phyloP scores from a whole-genome alignment of 2,888 invertebrate species.

The Ischnura elegans region DNA sequence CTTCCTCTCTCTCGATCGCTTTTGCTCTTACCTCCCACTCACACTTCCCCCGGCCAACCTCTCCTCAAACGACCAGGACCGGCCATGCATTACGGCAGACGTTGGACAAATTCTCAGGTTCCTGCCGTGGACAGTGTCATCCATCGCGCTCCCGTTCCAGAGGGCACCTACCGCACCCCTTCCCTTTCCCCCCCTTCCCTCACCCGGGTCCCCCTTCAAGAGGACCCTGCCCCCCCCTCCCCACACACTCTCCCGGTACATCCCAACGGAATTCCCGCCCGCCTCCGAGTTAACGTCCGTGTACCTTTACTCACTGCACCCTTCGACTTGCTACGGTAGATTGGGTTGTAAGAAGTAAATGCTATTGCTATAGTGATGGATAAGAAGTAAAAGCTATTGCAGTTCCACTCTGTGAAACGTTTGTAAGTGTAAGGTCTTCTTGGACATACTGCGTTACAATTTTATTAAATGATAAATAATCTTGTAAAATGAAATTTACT shows the following conservation, averaged over 20 bases:
- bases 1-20: conserved; percentile 20
- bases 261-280: background rate
- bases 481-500: too few relatives aligned
- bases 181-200: conserved; percentile 78
- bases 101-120: conserved; percentile 68
- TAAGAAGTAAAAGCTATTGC: too few relatives aligned
- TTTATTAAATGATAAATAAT: too few relatives aligned
- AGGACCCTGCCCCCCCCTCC: conserved; percentile 77
- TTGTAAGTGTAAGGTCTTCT: too few relatives aligned
- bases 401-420: too few relatives aligned
- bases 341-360: too few relatives aligned
- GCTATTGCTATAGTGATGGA: too few relatives aligned
- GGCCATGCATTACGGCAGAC: conserved; percentile 65
- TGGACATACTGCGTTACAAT: too few relatives aligned
- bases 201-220: conserved; percentile 70
- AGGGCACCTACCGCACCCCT: conserved; percentile 75
- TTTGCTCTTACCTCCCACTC: too few relatives aligned
- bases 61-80: conserved; percentile 40
- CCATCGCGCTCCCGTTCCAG: conserved; percentile 37
- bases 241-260: conserved; percentile 74
- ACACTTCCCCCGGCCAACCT: too few relatives aligned
- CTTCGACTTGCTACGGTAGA: too few relatives aligned
- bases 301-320: conserved; percentile 79
- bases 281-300: background rate
- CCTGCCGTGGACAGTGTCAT: conserved; percentile 68